These are phyloP conservation scores for Phainopepla nitens DNA, from an alignment of 2,113 vertebrate genomes.

Conservation along the genomic window DNA sequence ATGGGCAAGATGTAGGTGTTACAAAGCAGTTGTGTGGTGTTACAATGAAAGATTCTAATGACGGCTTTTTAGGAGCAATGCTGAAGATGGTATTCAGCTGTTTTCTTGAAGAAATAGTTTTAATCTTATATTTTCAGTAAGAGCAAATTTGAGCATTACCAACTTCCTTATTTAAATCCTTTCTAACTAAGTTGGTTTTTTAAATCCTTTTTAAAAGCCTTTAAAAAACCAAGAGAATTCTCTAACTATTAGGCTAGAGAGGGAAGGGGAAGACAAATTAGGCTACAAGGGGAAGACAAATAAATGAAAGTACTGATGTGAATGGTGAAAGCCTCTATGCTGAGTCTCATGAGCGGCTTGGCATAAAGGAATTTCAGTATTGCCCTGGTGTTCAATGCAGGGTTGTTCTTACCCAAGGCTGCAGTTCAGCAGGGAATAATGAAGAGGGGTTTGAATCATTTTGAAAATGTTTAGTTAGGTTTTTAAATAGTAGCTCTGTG, in stretches of 20 bases:
- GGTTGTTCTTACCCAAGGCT: background rate
- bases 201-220: background rate
- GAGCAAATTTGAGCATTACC: background rate
- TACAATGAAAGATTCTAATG: background rate
- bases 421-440: background rate
- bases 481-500: background rate
- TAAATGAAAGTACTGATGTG: background rate
- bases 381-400: background rate
- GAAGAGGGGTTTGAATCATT: background rate
- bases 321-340: background rate
- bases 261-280: background rate
- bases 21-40: background rate
- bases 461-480: background rate
- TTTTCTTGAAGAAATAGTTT: background rate
- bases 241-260: background rate
- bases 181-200: background rate
- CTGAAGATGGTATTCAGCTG: background rate
- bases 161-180: background rate
- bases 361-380: background rate
- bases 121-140: background rate
- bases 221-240: background rate
- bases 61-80: background rate
- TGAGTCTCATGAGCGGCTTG: background rate
- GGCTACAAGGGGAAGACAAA: background rate
- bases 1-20: background rate